phyloP scores from a whole-genome alignment of 2,113 vertebrate genomes.

The Trinectes maculatus region DNA sequence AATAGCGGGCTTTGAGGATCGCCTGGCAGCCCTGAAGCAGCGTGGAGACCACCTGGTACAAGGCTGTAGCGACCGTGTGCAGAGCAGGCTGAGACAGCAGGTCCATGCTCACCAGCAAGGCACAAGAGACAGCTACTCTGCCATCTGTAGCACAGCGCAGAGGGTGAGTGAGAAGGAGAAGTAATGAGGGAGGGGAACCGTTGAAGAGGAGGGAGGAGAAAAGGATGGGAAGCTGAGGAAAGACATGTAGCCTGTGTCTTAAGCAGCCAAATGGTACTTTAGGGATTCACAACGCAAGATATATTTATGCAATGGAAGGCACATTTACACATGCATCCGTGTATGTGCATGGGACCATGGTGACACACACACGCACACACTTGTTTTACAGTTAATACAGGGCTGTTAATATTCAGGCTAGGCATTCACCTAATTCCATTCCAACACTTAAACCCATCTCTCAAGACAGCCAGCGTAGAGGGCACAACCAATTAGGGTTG shows the following conservation, averaged over 20 bases:
- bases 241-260: slow-evolving; percentile 7
- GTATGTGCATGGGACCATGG: slow-evolving; percentile 8
- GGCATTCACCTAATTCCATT: slow-evolving; percentile 67
- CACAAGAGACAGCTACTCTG: slow-evolving; percentile 93
- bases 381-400: slow-evolving; percentile 17
- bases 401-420: slow-evolving; percentile 50
- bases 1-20: slow-evolving; percentile 94
- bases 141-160: slow-evolving; percentile 96
- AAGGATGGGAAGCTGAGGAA: slow-evolving; percentile 18
- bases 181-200: slow-evolving; percentile 31
- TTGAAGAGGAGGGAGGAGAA: slow-evolving; percentile 80
- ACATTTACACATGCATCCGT: slow-evolving; percentile 1
- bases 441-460: slow-evolving; percentile 69
- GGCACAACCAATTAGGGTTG: slow-evolving; percentile 66
- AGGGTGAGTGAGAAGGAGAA: slow-evolving; percentile 84
- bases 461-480: slow-evolving; percentile 63
- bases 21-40: slow-evolving; percentile 85
- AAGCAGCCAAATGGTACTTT: slow-evolving; percentile 32
- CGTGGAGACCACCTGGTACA: slow-evolving; percentile 87
- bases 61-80: slow-evolving; percentile 90
- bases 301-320: not conserved
- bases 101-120: slow-evolving; percentile 92
- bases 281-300: slow-evolving; percentile 7
- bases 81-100: slow-evolving; percentile 90
- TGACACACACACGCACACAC: slow-evolving; percentile 13